Evolutionary conservation across 2,888 invertebrate genomes (phyloP).

Genomic region (Pomacea canaliculata): DNA sequence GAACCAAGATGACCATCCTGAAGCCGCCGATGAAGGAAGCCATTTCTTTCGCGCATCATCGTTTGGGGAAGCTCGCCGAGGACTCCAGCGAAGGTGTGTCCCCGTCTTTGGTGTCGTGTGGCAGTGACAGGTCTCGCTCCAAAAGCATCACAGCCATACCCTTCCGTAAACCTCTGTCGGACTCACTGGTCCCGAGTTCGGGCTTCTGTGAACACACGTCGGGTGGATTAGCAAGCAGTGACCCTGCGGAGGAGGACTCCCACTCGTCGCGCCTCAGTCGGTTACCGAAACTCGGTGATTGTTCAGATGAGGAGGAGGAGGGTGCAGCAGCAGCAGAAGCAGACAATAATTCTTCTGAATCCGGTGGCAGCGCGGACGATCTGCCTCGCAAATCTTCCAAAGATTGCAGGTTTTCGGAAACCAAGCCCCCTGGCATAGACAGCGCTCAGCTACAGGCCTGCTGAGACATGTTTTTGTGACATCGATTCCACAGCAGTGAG

Average conservation of each 20-base stretch:
- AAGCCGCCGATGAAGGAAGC: slow-evolving; percentile 22
- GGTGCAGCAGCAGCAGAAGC: background rate
- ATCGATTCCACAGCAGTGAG: no score
- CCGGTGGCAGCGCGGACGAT: background rate
- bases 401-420: slow-evolving; percentile 10
- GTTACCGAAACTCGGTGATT: no score
- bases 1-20: background rate
- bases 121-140: background rate
- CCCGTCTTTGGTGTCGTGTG: background rate
- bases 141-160: background rate
- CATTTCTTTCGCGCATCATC: slow-evolving; percentile 35
- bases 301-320: no score
- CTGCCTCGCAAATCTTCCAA: background rate
- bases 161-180: background rate
- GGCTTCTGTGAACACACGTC: background rate
- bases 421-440: slow-evolving; percentile 3
- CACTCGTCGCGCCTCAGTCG: no score
- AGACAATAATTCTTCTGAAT: background rate
- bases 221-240: no score
- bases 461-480: background rate
- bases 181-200: no score
- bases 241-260: no score
- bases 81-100: slow-evolving; percentile 11
- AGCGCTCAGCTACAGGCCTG: slow-evolving; percentile 14
- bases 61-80: slow-evolving; percentile 33